Evolutionary conservation across 2,113 vertebrate species (phyloP), one percentile per base, ranked within the genome.

Genomic region (Phalacrocorax brasilianus): DNA sequence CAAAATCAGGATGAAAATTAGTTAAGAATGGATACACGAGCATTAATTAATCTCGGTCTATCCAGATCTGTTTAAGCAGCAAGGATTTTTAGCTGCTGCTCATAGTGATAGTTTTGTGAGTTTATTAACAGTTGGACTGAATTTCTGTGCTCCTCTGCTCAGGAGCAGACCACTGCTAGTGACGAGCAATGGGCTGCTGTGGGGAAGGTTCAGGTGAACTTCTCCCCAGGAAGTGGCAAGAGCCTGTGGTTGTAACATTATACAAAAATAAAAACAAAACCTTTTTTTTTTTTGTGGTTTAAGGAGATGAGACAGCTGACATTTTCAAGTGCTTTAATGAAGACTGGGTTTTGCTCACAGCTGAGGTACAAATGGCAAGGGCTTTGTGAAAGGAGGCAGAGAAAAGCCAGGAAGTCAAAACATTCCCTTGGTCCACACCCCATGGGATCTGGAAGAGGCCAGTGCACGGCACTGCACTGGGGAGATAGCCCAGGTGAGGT

Each of bases 71-170:
- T 56, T 66, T 44, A 38, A 80, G 85, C 63, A 58, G 61, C 2
- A 11, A 47, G 47, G 73, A 73, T 91, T 88, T 91, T 88, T 91
- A 88, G 86, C 73, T 66, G 73, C 78, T 87, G 82, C 76, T 85
- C 61, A 2, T 24, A 35, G 56, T 79, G 74, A 58, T 18, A 20
- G 55, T 62, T 88, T 28, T 26, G 38, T 28, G 71, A 63, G 61
- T 73, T 56, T 73, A 77, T 85, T 88, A 77, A 85, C 44, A 77
- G 65, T 38, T 42, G 65, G 38, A 13, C 33, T 68, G 65, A 33
- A 52, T 82, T 91, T 67, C 14, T 20, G 14, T n/a, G 74, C 33
- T 50, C 13, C 66, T 83, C 35, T 58, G 75, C 86, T 61, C 21
- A 12, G 62, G 47, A 86, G 71, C 65, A 53, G 47, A 32, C 12